Percentiles rank a stretch among this genome's conserved stretches.
Conservation (phyloP, 2,797 vertebrate genomes). For the Vireo griseus region DNA sequence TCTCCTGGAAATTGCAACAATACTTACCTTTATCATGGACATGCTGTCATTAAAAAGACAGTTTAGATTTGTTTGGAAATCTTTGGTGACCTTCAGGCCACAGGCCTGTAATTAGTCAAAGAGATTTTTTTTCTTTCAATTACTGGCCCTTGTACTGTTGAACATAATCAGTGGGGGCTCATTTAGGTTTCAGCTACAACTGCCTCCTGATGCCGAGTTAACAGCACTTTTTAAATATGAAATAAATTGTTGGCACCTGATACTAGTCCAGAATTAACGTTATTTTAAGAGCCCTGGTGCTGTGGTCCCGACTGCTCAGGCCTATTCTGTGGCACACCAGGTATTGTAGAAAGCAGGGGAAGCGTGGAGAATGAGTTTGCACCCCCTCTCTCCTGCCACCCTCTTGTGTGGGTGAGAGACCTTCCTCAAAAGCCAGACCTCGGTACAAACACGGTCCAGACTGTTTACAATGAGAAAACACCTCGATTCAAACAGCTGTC, state of each 20-base stretch:
- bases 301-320: neutral
- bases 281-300: neutral
- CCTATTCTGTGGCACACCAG: neutral
- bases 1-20: neutral
- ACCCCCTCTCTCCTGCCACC: neutral
- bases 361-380: neutral
- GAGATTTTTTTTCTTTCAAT: neutral
- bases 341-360: neutral
- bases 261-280: neutral
- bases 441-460: neutral
- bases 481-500: conserved; percentile 51
- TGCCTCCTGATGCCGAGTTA: neutral
- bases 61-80: neutral
- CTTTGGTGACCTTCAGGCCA: neutral
- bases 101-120: neutral
- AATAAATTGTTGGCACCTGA: neutral
- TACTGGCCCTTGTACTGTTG: neutral
- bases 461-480: conserved; percentile 31
- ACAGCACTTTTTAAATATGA: neutral
- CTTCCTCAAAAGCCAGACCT: conserved; percentile 3
- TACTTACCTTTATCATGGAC: neutral
- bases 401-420: neutral
- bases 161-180: neutral
- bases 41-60: neutral
- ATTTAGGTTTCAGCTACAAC: neutral